Base-by-base conservation (phyloP, 2,888 invertebrate genomes). In the Micoletzkya japonica region DNA sequence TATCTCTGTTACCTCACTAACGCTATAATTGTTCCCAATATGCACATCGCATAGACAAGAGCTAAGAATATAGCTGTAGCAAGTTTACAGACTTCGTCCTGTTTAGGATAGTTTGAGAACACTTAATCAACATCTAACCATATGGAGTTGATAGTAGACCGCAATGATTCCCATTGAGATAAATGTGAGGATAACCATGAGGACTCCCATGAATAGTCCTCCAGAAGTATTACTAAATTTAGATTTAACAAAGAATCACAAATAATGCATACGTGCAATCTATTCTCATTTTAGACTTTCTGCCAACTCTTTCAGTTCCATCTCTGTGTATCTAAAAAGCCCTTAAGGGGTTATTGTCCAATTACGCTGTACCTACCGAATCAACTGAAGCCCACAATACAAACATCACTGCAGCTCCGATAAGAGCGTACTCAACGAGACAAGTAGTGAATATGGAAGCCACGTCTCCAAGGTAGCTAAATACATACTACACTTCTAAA, bases 361-460 rank as follows among this genome's bases (percentile, higher is more conserved):
- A 28, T 1, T 56, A 10, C 1, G 34, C 17, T 10, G 37, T 59
- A 17, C 28, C 17, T 26, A 66, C 64, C 26, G 77, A 71, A 50
- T 82, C 82, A 30, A 84, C 82, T 14, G 81, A 77, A 57, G 74
- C 74, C 82, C 82, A 84, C 24, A 84, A 28, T 17, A 82, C 79
- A 70, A 85, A 81, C 83, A 84, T 83, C 6, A 84, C 81, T 0
- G 82, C 84, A 1, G 84, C 84, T 2, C 82, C 82, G 50, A 84
- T 83, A 4, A 84, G 70, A 0, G 83, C 82, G 59, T 52, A 77
- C 74, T 83, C 83, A 28, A 82, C 80, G 44, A 84, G 74, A 66
- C 84, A 84, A 36, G 84, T 84, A 30, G 80, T 81, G 49, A 84
- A 70, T 67, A 84, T 80, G 2, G 83, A 81, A 28, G 84, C 79